These are phyloP conservation scores for Drosophila funebris DNA, from an alignment of 1,140 invertebrate species.

Conservation along the genomic window DNA sequence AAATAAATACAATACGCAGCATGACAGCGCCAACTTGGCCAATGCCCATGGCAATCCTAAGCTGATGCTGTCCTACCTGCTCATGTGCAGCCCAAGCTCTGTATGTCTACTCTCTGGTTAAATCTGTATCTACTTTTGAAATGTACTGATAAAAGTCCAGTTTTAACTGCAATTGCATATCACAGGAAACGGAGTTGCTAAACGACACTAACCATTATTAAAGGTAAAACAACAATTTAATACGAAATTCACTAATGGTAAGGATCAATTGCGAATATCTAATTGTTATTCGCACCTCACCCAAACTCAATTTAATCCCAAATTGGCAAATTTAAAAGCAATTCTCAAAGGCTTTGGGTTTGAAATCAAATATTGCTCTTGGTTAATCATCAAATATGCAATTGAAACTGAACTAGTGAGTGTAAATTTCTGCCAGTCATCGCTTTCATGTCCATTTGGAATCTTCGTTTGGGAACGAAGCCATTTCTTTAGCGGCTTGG, in stretches of 20 bases:
- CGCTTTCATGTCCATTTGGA: background rate
- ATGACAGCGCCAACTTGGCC: constrained; percentile 44
- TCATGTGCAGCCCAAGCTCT: constrained; percentile 1
- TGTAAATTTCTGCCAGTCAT: background rate
- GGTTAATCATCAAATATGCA: background rate
- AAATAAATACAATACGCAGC: constrained; percentile 60
- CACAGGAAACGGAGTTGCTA: background rate
- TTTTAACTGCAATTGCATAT: constrained; percentile 28
- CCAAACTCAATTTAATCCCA: background rate
- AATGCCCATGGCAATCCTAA: constrained; percentile 27
- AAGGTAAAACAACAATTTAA: constrained; percentile 2
- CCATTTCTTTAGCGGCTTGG: constrained; percentile 1
- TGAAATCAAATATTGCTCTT: no score
- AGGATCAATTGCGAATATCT: no score
- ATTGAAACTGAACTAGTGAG: background rate
- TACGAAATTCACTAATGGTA: background rate
- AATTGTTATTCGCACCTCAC: background rate
- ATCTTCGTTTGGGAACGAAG: background rate
- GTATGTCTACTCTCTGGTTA: constrained; percentile 5
- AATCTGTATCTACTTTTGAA: background rate
- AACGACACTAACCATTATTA: constrained; percentile 1
- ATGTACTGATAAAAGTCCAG: constrained; percentile 47
- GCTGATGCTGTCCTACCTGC: constrained; percentile 1
- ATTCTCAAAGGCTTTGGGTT: no score
- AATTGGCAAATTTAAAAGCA: background rate